phyloP scores from a whole-genome alignment of 1,140 invertebrate species.

The Zaprionus camerounensis region DNA sequence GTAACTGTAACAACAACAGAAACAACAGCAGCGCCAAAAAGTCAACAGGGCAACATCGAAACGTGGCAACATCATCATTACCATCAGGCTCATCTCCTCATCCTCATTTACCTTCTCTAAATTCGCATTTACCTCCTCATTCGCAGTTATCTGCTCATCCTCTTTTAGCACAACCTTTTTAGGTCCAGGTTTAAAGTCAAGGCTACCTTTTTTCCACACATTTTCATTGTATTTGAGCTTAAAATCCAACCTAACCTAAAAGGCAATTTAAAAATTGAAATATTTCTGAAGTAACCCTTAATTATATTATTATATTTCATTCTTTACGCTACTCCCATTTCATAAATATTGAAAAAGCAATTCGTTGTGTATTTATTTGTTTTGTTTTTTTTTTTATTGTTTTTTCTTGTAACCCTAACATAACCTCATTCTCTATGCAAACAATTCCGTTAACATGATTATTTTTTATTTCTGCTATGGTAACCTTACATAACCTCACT shows the following conservation, averaged over 20 bases:
- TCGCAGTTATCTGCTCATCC: background rate
- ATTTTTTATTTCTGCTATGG: background rate
- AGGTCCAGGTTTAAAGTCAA: constrained; percentile 47
- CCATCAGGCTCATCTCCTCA: background rate
- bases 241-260: background rate
- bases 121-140: background rate
- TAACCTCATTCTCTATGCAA: no score
- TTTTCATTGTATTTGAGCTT: constrained; percentile 10
- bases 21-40: constrained; percentile 20
- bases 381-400: background rate
- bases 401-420: background rate
- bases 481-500: background rate
- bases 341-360: background rate
- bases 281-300: background rate
- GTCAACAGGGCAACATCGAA: constrained; percentile 34
- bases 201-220: constrained; percentile 48
- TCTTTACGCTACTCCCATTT: background rate
- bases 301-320: background rate
- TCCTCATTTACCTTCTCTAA: background rate
- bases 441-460: background rate
- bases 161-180: background rate
- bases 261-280: background rate
- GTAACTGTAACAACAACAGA: background rate
- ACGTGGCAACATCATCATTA: constrained; percentile 19
- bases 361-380: background rate